Evolutionary conservation across 2,888 invertebrate genomes (phyloP).

Genomic region (Epistrophella euchroma): DNA sequence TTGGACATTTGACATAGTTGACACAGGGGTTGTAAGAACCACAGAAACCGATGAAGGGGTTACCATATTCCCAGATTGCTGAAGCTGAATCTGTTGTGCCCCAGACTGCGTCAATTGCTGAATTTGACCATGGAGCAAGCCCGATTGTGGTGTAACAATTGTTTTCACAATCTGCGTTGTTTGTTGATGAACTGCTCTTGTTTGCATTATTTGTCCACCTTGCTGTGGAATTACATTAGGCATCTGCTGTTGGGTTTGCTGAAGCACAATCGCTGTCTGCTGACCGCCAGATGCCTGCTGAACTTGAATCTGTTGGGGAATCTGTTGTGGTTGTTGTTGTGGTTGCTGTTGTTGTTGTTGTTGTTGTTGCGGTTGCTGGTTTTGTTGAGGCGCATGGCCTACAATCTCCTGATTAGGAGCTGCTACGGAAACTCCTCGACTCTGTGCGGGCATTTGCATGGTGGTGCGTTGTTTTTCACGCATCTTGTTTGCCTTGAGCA

Average conservation of each 20-base stretch:
- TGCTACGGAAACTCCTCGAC: constrained; percentile 84
- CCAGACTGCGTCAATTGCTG: constrained; percentile 84
- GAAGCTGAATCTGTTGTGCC: constrained; percentile 79
- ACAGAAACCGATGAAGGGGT: constrained; percentile 82
- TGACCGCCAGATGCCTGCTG: constrained; percentile 67
- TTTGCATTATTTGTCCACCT: constrained; percentile 78
- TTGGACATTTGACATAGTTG: constrained; percentile 80
- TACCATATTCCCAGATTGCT: constrained; percentile 78
- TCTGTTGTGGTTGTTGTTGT: constrained; percentile 68
- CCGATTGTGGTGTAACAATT: constrained; percentile 81
- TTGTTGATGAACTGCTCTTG: constrained; percentile 81
- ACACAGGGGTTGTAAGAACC: constrained; percentile 83
- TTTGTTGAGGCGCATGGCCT: constrained; percentile 76
- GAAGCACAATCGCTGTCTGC: constrained; percentile 80
- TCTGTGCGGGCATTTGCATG: constrained; percentile 85
- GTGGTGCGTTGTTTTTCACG: constrained; percentile 90
- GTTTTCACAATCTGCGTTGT: constrained; percentile 82
- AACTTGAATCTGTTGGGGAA: constrained; percentile 56
- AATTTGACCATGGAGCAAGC: constrained; percentile 84
- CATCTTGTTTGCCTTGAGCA: constrained; percentile 92
- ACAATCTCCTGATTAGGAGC: constrained; percentile 77
- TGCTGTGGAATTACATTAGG: constrained; percentile 75
- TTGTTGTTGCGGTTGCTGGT: constrained; percentile 73
- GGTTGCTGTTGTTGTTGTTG: constrained; percentile 39
- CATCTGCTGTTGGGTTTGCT: constrained; percentile 78